phyloP scores from a whole-genome alignment of 2,113 vertebrate species.

The Malurus elegans region DNA sequence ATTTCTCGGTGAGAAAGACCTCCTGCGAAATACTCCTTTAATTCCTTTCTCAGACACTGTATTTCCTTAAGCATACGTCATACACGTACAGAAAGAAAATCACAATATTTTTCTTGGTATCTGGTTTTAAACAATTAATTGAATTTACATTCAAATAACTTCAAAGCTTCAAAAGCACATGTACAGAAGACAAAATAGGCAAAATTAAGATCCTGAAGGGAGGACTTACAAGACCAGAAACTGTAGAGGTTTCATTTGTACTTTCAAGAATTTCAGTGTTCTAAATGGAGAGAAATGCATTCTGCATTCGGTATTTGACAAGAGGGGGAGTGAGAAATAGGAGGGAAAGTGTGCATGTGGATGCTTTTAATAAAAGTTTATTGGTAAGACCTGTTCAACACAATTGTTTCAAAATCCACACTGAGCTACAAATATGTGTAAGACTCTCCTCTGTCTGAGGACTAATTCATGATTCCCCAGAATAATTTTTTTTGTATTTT shows the following conservation, averaged over 20 bases:
- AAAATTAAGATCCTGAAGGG: not conserved
- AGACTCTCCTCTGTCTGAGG: not conserved
- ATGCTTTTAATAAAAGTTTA: not conserved
- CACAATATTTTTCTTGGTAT: not conserved
- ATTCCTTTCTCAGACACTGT: not conserved
- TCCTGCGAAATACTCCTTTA: not conserved
- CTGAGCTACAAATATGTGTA: accelerated
- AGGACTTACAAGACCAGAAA: not conserved
- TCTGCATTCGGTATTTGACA: not conserved
- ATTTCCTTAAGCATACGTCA: not conserved
- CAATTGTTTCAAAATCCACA: not conserved
- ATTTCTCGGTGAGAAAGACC: not conserved
- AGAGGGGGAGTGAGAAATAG: not conserved
- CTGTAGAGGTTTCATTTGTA: not conserved
- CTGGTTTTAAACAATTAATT: not conserved
- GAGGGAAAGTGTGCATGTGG: not conserved
- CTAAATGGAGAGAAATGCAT: not conserved
- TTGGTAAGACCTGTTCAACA: not conserved
- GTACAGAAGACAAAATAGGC: not conserved
- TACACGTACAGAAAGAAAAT: not conserved
- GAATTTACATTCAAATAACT: not conserved
- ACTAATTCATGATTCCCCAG: not conserved
- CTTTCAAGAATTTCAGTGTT: not conserved
- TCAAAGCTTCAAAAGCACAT: not conserved
- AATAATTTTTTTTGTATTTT: not conserved